Evolutionary conservation across 2,113 vertebrate species (phyloP), one percentile per base, ranked within the genome.

Genomic region (Dendrocopos noguchii): DNA sequence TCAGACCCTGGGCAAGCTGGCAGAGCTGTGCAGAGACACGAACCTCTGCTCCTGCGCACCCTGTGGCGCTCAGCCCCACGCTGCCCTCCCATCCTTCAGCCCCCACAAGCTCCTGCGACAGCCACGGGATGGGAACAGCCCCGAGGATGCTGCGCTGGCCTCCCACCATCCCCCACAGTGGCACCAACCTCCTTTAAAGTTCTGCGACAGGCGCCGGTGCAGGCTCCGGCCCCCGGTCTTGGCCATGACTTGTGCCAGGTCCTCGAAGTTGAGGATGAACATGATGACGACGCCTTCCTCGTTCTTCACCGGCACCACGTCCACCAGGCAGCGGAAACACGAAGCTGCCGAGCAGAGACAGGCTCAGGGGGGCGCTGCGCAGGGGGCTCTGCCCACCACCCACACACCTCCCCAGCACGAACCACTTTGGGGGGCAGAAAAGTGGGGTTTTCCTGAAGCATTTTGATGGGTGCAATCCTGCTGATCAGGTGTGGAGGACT

Each of bases 251-350:
- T 97, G 95, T 0, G 98, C 97, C 93, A 98, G 96, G 21, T 99
- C 99, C 96, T 99, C 98, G 29, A 99, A 99, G 97, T 99, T 99
- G 77, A 99, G 98, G 98, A 99, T 99, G 98, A 99, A 99, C 99
- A 99, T 99, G 97, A 99, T 99, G 94, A 99, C 99, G 0, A 95
- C 72, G 0, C 99, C 98, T 1, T 99, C 98, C 80, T 99, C 99
- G 0, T 99, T 99, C 97, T 99, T 99, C 78, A 99, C 98, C 0
- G 99, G 99, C 20, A 99, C 98, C 64, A 99, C 98, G 4, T 99
- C 99, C 91, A 99, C 98, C 94, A 99, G 97, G 96, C 99, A 99
- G 11, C 98, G 98, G 90, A 99, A 97, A 90, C 99, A 99, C 6
- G 98, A 98, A 12, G 99, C 99, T 99, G 87, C 22, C n/a, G 33